Percentiles rank a stretch among this genome's conserved stretches.
Conservation (phyloP, 2,113 vertebrate genomes). For the Muntiacus reevesi region DNA sequence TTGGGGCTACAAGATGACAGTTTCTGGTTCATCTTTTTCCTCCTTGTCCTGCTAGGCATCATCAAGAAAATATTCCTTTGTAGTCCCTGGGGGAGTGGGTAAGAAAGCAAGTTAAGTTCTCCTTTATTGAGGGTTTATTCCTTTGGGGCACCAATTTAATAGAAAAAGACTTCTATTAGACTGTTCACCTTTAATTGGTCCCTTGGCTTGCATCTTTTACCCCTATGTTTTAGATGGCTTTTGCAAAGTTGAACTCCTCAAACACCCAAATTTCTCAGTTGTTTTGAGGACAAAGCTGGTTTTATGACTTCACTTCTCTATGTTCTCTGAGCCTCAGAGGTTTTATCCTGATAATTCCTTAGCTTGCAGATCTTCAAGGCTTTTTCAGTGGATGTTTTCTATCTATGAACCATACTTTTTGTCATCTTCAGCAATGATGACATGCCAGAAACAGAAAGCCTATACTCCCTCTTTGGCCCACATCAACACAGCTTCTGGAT, state of each 20-base stretch:
- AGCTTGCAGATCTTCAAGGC: background rate
- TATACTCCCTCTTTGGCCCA: background rate
- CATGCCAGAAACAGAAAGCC: background rate
- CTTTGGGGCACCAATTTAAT: background rate
- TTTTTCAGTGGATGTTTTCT: slow-evolving; percentile 12
- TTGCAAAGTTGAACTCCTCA: background rate
- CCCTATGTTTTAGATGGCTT: background rate
- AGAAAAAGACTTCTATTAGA: background rate
- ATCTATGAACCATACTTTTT: background rate
- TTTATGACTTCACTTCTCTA: background rate
- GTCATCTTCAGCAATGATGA: background rate
- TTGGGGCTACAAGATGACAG: background rate
- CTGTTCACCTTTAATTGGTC: background rate
- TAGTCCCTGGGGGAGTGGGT: background rate
- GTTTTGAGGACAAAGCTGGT: background rate
- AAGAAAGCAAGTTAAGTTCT: background rate
- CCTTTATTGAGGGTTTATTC: background rate
- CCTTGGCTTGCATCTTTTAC: background rate
- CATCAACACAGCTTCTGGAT: background rate
- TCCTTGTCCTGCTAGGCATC: background rate
- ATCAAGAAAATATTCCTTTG: background rate
- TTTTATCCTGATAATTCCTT: background rate
- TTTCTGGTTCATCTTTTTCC: background rate
- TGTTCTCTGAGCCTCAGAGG: background rate
- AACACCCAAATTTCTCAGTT: background rate